Percentiles rank a stretch among this genome's conserved stretches.
These are phyloP conservation scores for Agrilus mali DNA, from an alignment of 2,888 invertebrate species.

Conservation along the genomic window DNA sequence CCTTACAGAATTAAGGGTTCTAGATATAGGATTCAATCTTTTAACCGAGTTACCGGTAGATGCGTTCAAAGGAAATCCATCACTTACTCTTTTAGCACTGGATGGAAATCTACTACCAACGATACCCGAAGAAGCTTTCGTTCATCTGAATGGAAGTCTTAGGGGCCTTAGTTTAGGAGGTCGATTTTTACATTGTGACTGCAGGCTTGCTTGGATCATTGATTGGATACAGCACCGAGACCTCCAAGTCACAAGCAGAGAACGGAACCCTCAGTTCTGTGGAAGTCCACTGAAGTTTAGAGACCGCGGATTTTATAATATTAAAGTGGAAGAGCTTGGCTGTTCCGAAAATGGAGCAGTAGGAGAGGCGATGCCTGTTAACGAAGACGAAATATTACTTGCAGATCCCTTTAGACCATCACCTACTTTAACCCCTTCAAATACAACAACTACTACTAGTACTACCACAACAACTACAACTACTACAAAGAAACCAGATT, in stretches of 20 bases:
- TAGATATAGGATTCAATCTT: conserved; percentile 87
- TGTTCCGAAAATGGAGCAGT: conserved; percentile 32
- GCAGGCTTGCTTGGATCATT: conserved; percentile 76
- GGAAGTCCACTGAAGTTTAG: conserved; percentile 70
- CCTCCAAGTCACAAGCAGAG: conserved; percentile 83
- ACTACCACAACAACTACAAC: conserved; percentile 14
- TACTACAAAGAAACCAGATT: conserved; percentile 9
- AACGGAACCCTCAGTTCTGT: conserved; percentile 86
- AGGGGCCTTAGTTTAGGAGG: conserved; percentile 81
- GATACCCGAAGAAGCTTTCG: conserved; percentile 66
- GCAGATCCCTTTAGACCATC: conserved; percentile 11
- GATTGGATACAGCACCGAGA: conserved; percentile 83
- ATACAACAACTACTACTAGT: conserved; percentile 18
- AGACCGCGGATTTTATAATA: conserved; percentile 75
- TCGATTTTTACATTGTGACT: conserved; percentile 78
- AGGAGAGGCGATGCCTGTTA: conserved; percentile 44
- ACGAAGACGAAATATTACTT: conserved; percentile 35
- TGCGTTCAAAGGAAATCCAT: conserved; percentile 71
- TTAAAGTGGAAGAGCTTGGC: conserved; percentile 62
- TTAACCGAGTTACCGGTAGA: conserved; percentile 67
- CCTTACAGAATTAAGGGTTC: conserved; percentile 67
- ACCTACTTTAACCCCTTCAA: conserved; percentile 21
- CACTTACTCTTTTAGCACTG: conserved; percentile 74
- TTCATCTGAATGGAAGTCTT: conserved; percentile 67
- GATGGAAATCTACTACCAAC: conserved; percentile 85